Evolutionary conservation across 2,797 vertebrate genomes (phyloP), one percentile per base, ranked within the genome.

Genomic region (Heliangelus exortis): DNA sequence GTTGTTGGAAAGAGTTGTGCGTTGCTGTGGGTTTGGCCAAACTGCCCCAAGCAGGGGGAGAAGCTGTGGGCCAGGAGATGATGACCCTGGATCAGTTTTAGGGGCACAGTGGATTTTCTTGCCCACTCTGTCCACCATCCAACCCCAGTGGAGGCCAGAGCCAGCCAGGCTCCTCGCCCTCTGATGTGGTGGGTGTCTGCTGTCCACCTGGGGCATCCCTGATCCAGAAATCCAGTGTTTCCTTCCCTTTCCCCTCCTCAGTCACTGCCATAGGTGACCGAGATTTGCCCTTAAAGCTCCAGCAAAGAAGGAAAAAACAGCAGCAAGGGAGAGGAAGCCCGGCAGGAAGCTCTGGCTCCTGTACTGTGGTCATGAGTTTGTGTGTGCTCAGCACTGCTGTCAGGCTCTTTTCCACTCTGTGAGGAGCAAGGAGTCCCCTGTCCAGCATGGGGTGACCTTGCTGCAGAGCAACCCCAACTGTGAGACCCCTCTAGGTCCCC

Each of bases 251-350:
- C 61, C 43, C 0, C 2, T 85, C 74, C 73, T n/a, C 11, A 17
- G n/a, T 33, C 0, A 0, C 66, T 69, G 59, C 43, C 3, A 0
- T 6, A 19, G 68, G 4, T 1, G 3, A 31, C 65, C 17, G 39
- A 26, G 48, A 34, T 73, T 93, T 90, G 65, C 34, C 48, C 62
- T 85, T 18, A 51, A 50, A 78, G 6, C 15, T 39, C 9, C 33
- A 45, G n/a, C 74, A 88, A 73, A 53, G n/a, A 80, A 79, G 67
- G 63, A 36, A 87, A 88, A 95, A 80, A 41, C 90, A 90, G 2
- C 51, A 47, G 55, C 43, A 43, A 28, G 61, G 50, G 26, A 57
- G 91, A 89, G 80, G 85, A 95, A 77, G 82, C 79, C 18, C 1
- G 4, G 68, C 62, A 95, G 86, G 94, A 91, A 95, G n/a, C 18